Base-by-base conservation (phyloP, 2,113 vertebrate species). In the Ophthalmolycus amberensis region DNA sequence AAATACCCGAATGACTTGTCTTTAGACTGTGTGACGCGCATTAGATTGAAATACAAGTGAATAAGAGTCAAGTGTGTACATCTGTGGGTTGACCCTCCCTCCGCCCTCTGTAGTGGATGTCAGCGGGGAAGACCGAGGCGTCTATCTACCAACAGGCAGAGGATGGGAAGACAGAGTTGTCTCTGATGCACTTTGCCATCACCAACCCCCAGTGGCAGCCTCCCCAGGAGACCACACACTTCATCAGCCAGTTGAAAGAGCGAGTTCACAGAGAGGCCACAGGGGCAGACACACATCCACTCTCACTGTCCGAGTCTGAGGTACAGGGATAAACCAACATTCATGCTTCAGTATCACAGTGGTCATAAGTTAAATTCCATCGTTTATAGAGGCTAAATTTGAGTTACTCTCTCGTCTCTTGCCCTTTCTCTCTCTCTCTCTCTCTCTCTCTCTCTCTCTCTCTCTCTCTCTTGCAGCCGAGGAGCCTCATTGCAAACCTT, bases 171-270 rank as follows among this genome's bases (percentile, higher is more conserved):
- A 99, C 98, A 0, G 98, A 99, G 89, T 88, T 99, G 79, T 99
- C 98, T 0, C 97, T 99, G 82, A 99, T 99, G 98, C 98, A 99
- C 92, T 99, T 99, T 70, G 98, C 98, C 83, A 99, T 99, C 93
- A 99, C 98, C 64, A 99, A 99, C 85, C 98, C 98, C 11, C 97
- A 96, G 82, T 99, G 98, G 98, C 98, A 98, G 91, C 98, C 98
- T 0, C 97, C 98, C 0, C 95, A 95, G 0, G 97, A 99, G 92
- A 99, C 98, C 91, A 99, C 97, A 0, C 97, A 97, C 84, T 99
- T 99, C 94, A 96, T 99, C 60, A 97, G 97, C 88, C 97, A 98
- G 90, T 95, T 99, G 80, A 99, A 98, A 91, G 98, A 98, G 84
- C 95, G 96, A 44, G 98, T 99, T 80, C 97, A 98, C 87, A 95